Percentiles rank a stretch among this genome's conserved stretches.
Evolutionary conservation across 2,797 vertebrate species (phyloP).

Genomic region (Pseudotriccus pelzelni): DNA sequence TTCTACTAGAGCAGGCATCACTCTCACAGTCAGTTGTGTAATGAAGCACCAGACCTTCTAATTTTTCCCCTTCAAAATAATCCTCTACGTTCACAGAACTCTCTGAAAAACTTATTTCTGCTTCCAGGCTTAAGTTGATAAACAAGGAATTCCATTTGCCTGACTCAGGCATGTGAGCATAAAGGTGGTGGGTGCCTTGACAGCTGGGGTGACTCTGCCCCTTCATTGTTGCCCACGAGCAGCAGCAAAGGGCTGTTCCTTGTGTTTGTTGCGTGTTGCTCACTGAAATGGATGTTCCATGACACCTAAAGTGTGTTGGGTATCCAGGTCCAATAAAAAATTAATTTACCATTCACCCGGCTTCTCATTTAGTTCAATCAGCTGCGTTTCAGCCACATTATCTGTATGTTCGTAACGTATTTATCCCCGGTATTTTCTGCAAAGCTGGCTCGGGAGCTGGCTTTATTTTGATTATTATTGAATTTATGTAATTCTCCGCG

Average conservation of each 20-base stretch:
- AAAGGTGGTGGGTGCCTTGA: neutral
- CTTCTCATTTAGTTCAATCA: constrained; percentile 48
- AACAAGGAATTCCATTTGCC: neutral
- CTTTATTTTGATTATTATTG: neutral
- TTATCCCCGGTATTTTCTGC: constrained; percentile 5
- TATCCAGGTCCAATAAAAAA: constrained; percentile 16
- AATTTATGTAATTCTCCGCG: neutral
- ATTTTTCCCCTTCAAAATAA: neutral
- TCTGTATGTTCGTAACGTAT: constrained; percentile 5
- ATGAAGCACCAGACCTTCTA: neutral
- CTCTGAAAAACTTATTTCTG: neutral
- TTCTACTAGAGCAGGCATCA: fast-evolving
- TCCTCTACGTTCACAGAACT: neutral
- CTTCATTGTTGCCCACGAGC: neutral
- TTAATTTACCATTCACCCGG: constrained; percentile 51
- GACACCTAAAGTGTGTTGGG: neutral
- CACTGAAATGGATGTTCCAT: neutral
- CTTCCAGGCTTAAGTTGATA: neutral
- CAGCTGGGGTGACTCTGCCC: neutral
- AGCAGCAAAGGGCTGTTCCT: neutral
- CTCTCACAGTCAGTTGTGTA: neutral
- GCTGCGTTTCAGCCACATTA: constrained; percentile 46
- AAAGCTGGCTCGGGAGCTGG: neutral
- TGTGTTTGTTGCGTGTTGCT: neutral
- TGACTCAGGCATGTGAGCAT: neutral